These are phyloP conservation scores for Dasypus novemcinctus DNA, from an alignment of 2,113 vertebrate genomes.

Conservation along the genomic window DNA sequence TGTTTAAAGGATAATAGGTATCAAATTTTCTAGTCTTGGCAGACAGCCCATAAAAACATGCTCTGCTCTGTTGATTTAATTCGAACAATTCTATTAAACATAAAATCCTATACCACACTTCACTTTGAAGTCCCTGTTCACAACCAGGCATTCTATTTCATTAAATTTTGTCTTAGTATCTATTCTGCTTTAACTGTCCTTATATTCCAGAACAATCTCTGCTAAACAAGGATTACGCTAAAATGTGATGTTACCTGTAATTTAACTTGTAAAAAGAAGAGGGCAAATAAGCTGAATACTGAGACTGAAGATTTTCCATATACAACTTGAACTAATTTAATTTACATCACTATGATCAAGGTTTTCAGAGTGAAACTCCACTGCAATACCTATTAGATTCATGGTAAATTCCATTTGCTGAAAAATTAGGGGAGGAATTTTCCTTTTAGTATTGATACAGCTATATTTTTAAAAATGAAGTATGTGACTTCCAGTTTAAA, in stretches of 20 bases:
- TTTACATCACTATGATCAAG: not conserved
- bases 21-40: conserved; percentile 32
- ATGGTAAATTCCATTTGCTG: not conserved
- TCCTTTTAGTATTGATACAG: not conserved
- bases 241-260: not conserved
- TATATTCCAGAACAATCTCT: conserved; percentile 30
- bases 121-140: not conserved
- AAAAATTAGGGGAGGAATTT: not conserved
- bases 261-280: not conserved
- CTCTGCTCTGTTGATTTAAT: conserved; percentile 9
- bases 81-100: conserved; percentile 48
- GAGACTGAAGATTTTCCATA: not conserved
- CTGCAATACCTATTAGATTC: not conserved
- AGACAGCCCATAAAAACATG: conserved; percentile 39
- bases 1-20: not conserved
- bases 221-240: conserved; percentile 27
- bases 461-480: not conserved
- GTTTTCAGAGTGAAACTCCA: not conserved
- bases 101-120: conserved; percentile 2
- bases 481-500: not conserved
- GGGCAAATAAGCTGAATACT: not conserved
- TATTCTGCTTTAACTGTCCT: not conserved
- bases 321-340: not conserved
- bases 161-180: conserved; percentile 7
- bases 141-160: conserved; percentile 22